A percentile compares a stretch with the other conserved stretches of the same genome.
Evolutionary conservation across 2,113 vertebrate species (phyloP).

Genomic region (Indicator indicator): DNA sequence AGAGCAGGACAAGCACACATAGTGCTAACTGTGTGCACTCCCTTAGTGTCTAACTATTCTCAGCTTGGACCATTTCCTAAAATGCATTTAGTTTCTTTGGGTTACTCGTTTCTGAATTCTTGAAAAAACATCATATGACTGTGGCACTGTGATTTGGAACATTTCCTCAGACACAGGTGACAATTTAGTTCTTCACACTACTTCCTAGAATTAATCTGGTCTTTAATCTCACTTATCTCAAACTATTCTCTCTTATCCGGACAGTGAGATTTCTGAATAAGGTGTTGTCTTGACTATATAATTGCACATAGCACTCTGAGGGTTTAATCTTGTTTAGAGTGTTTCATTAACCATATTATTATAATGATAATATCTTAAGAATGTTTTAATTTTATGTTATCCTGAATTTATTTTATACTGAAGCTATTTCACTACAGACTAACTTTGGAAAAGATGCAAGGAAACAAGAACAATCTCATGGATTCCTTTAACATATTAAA

Average conservation of each 20-base stretch:
- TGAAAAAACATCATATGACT: neutral
- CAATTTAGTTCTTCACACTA: neutral
- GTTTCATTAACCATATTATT: neutral
- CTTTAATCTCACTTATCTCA: neutral
- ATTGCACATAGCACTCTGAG: neutral
- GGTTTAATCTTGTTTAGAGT: neutral
- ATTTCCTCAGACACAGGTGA: neutral
- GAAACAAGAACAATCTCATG: neutral
- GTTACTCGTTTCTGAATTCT: neutral
- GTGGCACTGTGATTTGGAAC: neutral
- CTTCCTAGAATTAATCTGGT: neutral
- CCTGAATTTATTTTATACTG: neutral
- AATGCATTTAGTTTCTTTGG: neutral
- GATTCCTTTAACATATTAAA: neutral
- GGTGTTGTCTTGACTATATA: neutral
- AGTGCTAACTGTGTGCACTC: neutral
- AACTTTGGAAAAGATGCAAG: neutral
- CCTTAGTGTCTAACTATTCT: neutral
- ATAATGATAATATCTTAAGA: neutral
- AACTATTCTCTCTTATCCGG: neutral
- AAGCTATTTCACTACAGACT: neutral
- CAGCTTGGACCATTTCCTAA: neutral
- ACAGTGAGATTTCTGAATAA: neutral
- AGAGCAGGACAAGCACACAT: neutral
- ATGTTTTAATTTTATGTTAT: neutral